Evolutionary conservation across 2,888 invertebrate genomes (phyloP), one percentile per base, ranked within the genome.

Genomic region (Ochropacha duplaris): DNA sequence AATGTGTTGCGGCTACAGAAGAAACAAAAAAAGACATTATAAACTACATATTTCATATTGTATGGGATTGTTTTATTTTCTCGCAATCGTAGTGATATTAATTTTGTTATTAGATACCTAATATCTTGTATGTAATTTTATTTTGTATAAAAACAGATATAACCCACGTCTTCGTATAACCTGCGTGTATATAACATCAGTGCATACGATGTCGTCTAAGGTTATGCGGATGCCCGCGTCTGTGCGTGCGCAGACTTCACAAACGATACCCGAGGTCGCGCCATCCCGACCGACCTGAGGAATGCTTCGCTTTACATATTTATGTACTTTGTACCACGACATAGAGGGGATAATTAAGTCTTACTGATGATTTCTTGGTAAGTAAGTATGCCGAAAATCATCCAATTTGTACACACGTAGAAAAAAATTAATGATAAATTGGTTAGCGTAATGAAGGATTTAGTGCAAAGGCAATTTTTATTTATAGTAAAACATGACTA

Each of bases 151-250:
- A 19, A 44, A 44, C 5, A 44, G 9, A 44, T 31, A 4, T 16
- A 12, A 44, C 1, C 14, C 19, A n/a, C 8, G 39, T 39, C 2
- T 39, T 19, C 44, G 12, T 36, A 36, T 36, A 44, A 19, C 19
- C 19, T 44, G 44, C 19, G 44, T 44, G 44, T 44, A 44, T 49
- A 56, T 49, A 55, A 39, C 36, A 51, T 55, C 54, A 51, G 60
- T 66, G 58, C 61, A 58, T 44, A 54, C 57, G 54, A 61, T 65
- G 73, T 74, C 77, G 71, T 65, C 80, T 87, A 87, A 87, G 89
- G 89, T 88, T 86, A 88, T 88, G 87, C 90, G 90, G 90, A 90
- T 89, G 88, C 83, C 72, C 69, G 68, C 57, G 74, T 55, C 75
- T 67, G 81, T 75, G 84, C 89, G 89, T 88, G 90, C 81, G 76